Base-by-base conservation (phyloP, 2,113 vertebrate species). In the Nymphicus hollandicus region DNA sequence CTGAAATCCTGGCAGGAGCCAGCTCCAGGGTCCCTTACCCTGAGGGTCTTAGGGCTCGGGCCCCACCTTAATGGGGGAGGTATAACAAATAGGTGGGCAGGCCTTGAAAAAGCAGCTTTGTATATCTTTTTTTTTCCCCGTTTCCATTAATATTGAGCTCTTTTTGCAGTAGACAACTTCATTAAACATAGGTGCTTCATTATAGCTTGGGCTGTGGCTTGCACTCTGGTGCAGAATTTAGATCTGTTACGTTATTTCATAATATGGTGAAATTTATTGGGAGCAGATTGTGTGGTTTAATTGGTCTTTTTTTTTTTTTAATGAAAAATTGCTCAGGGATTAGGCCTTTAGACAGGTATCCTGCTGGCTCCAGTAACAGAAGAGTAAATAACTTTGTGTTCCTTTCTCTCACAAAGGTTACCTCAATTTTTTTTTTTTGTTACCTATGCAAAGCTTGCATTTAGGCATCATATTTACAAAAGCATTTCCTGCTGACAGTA, bases 401-500 rank as follows among this genome's bases (percentile, higher is more conserved):
- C 13, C 2, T 65, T 73, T 69, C 13, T 63, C 19, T 68, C 3
- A 1, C 31, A 41, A 69, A 77, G 74, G 63, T 90, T 91, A 22
- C n/a, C 18, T 41, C 41, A 9, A 10, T 2, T 93, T 95, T 92
- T 93, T 92, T 93, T 81, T 46, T 41, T 81, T 43, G 39, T 66
- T 56, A 46, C 10, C 33, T 39, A 1, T 37, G 31, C 27, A 56
- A 41, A 49, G 22, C 82, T 86, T 78, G 49, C 1, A 1, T 91
- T 94, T 73, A 66, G 79, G 49, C 86, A 22, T 86, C 50, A 4
- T 58, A 53, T 72, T 87, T 85, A 55, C 46, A 66, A 49, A 82
- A 88, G 71, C 81, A 55, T 93, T 97, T 94, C 71, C 94, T 90
- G 55, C 86, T 78, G 82, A 83, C 93, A 88, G 79, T 44, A 50